A percentile compares a stretch with the other conserved stretches of the same genome.
Conservation (phyloP, 2,888 invertebrate genomes). For the Hetaerina titia region DNA sequence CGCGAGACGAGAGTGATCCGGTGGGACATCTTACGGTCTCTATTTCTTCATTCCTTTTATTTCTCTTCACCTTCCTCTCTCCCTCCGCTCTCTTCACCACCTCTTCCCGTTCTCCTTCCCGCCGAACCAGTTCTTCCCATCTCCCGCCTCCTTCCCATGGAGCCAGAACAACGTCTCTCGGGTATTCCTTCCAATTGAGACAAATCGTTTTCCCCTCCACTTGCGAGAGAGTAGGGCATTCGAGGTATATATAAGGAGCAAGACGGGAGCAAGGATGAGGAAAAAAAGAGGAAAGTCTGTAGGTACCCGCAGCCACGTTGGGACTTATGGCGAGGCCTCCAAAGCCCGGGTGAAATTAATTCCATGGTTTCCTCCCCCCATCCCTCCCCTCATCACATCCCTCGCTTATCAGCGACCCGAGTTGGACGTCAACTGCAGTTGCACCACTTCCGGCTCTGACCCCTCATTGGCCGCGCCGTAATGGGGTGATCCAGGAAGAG, state of each 20-base stretch:
- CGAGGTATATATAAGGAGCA: background rate
- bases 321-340: background rate
- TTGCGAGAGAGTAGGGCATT: background rate
- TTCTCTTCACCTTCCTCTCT: background rate
- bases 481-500: conserved; percentile 36
- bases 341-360: conserved; percentile 6
- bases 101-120: background rate
- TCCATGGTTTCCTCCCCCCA: conserved; percentile 10
- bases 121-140: background rate
- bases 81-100: background rate
- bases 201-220: conserved; percentile 41
- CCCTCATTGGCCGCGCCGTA: conserved; percentile 16
- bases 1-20: conserved; percentile 14
- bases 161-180: background rate
- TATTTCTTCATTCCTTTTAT: background rate
- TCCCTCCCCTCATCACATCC: background rate
- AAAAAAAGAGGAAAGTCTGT: background rate
- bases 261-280: too few relatives aligned
- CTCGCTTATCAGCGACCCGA: conserved; percentile 36
- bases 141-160: background rate
- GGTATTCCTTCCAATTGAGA: conserved; percentile 45
- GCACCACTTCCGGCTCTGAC: conserved; percentile 47
- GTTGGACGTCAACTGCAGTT: conserved; percentile 57
- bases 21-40: conserved; percentile 17
- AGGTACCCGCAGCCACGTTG: background rate